These are phyloP conservation scores for Invenusta paracnida DNA, from an alignment of 2,888 invertebrate species.

Conservation along the genomic window DNA sequence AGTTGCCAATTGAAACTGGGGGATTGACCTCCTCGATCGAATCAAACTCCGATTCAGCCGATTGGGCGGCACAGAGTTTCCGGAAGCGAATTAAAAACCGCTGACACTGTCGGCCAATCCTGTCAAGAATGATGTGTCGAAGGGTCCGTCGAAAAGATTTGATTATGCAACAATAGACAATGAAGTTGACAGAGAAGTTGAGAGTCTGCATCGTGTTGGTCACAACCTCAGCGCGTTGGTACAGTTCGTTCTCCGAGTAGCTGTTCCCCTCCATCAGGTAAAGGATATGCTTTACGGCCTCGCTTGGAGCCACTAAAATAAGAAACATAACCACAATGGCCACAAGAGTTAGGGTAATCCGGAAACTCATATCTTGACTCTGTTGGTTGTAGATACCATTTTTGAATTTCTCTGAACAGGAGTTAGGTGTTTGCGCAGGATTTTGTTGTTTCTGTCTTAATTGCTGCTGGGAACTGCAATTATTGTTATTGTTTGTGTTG, in stretches of 20 bases:
- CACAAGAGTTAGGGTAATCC: conserved; percentile 49
- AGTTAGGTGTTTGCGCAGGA: neutral
- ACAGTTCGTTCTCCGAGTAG: conserved; percentile 45
- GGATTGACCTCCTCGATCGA: no score
- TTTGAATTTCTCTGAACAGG: neutral
- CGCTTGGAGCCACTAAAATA: conserved; percentile 49
- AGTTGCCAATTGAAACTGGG: no score
- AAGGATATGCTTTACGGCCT: conserved; percentile 48
- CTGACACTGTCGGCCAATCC: neutral
- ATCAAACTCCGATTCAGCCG: no score
- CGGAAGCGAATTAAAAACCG: neutral
- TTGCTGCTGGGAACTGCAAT: no score
- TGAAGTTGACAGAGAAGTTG: conserved; percentile 74
- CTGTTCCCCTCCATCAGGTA: neutral
- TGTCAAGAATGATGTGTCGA: neutral
- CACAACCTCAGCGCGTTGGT: conserved; percentile 56
- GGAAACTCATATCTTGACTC: conserved; percentile 46
- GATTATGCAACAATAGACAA: conserved; percentile 74
- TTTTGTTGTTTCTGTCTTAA: no score
- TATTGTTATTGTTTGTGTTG: neutral
- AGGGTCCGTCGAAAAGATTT: conserved; percentile 71
- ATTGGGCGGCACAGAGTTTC: neutral
- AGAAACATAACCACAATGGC: conserved; percentile 50
- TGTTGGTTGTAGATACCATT: neutral
- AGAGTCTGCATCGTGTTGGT: conserved; percentile 72